phyloP scores from a whole-genome alignment of 2,888 invertebrate genomes.

The Pandemis corylana region DNA sequence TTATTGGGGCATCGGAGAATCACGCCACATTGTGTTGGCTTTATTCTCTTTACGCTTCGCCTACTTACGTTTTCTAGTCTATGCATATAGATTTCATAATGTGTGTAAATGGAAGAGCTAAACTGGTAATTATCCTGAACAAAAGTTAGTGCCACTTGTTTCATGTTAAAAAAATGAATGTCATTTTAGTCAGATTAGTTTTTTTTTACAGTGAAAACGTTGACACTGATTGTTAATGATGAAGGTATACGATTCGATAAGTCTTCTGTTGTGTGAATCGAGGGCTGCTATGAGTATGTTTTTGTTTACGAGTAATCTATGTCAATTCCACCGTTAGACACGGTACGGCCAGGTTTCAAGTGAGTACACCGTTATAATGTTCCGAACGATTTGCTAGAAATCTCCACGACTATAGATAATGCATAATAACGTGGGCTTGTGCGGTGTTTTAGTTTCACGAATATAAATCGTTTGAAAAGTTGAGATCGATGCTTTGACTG shows the following conservation, averaged over 20 bases:
- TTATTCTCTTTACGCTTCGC: neutral
- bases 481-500: neutral
- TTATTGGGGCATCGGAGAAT: neutral
- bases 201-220: neutral
- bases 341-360: neutral
- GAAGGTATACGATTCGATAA: conserved; percentile 5
- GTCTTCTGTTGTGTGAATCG: neutral
- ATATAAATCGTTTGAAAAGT: neutral
- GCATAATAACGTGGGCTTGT: neutral
- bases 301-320: conserved; percentile 16
- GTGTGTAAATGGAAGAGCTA: neutral
- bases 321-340: conserved; percentile 9
- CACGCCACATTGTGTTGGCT: neutral
- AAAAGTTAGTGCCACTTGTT: neutral
- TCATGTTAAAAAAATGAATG: neutral
- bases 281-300: conserved; percentile 6
- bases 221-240: too few species aligned
- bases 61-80: neutral
- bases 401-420: neutral
- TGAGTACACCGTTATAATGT: conserved; percentile 15
- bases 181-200: neutral
- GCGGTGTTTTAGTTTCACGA: neutral
- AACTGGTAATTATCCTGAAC: neutral
- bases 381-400: neutral
- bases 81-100: neutral